Base-by-base conservation (phyloP, 2,888 invertebrate genomes). In the Drosophila phalerata region DNA sequence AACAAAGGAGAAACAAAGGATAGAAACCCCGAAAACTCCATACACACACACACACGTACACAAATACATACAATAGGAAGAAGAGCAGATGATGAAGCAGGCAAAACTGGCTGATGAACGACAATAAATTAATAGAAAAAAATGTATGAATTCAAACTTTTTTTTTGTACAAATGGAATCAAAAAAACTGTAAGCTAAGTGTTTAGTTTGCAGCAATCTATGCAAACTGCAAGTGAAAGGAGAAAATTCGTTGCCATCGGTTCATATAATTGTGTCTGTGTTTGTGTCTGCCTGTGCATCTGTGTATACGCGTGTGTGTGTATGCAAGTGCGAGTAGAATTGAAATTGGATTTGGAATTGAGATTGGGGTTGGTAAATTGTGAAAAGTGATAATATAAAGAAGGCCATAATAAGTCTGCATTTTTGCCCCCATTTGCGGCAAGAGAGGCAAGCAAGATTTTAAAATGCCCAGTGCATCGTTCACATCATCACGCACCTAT, bases 401-500 rank as follows among this genome's bases (percentile, higher is more conserved):
- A 83, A 34, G 61, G 67, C 37, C 61, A 74, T 42, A 42, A 74
- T 42, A 42, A 57, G 68, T 53, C 43, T 62, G 0, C 4, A 22
- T 69, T 55, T 55, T n/a, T 48, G 17, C 30, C 47, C 58, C 25
- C 17, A 15, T 30, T 57, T 30, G 38, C 17, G 38, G 52, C 38
- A 38, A 38, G 28, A 38, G 28, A 11, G 17, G 19, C 28, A 64
- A 42, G 45, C 34, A 62, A 69, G 42, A 49, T 66, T 47, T 48
- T 67, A 91, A 90, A 83, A 92, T 97, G 97, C 97, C 97, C 95
- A 97, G 97, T 95, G 97, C 97, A 94, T 97, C 97, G 93, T 97
- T 97, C 94, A 97, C 97, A 93, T 97, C 97, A 94, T 96, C 97
- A 93, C 96, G 97, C 94, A 96, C 97, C 94, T 97, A 97, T 94